Base-by-base conservation (phyloP, 2,888 invertebrate genomes). In the Bellardia bayeri region DNA sequence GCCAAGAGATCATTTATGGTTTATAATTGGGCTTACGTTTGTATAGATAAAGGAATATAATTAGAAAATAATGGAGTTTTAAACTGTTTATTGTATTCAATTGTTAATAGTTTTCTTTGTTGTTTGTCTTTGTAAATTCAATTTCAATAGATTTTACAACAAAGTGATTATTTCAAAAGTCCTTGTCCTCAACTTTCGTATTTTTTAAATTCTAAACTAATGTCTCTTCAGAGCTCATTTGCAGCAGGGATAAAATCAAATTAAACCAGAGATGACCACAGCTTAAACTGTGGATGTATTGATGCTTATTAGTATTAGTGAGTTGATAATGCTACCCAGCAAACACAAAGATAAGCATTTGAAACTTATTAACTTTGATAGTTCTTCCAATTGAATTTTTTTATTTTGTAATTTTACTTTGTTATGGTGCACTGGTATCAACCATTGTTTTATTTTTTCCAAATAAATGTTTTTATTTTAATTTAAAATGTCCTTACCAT, bases 11-110 rank as follows among this genome's bases (percentile, higher is more conserved):
- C 61, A 64, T 72, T 81, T 81, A 16, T 72, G 54, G 23, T 54
- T 51, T 71, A 23, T 40, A 64, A 64, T 78, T 16, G 42, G 42
- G 7, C 16, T 68, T 79, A 56, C 23, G 23, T 14, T 49, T 80
- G 11, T 33, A 30, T 30, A 51, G 5, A 40, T 37, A 80, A 61
- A 79, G 23, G 40, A 61, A 37, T n/a, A 11, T 80, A 61, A 80
- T 80, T 69, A 51, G 16, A 72, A 58, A 74, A 64, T 74, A 54
- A 72, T 63, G 11, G 63, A 51, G 13, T 23, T 14, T 64, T 66
- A 58, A 14, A 68, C 11, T 16, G 4, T 30, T 51, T 61, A 51
- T 14, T 9, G 56, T 64, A 23, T 37, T 72, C n/a, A 37, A 37
- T 37, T 37, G 56, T 71, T 54, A 13, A 37, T 42, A 58, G 4